Conservation (phyloP, 2,888 invertebrate genomes). For the Prosapia bicincta region DNA sequence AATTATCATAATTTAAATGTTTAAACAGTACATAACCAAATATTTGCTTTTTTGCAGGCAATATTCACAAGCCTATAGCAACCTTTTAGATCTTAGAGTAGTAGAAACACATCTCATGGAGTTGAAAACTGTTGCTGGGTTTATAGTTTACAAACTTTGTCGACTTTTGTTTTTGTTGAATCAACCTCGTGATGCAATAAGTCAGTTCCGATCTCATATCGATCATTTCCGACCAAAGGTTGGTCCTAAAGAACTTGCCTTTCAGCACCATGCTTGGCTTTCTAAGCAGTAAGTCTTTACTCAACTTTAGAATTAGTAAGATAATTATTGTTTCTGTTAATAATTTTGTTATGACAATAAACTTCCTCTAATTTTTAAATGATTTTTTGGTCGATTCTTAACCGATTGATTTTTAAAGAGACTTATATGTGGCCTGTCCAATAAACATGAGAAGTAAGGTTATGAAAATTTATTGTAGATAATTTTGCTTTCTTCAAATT, state of each 20-base stretch:
- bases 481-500: too few relatives aligned
- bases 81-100: conserved; percentile 81
- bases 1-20: too few relatives aligned
- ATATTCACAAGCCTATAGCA: conserved; percentile 85
- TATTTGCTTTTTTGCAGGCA: too few relatives aligned
- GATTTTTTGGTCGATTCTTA: too few relatives aligned
- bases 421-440: too few relatives aligned
- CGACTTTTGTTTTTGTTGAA: conserved; percentile 84
- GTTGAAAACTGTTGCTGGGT: conserved; percentile 91
- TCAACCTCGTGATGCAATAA: conserved; percentile 89
- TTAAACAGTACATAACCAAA: too few relatives aligned
- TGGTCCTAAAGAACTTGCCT: conserved; percentile 68
- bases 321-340: too few relatives aligned
- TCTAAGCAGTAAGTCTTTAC: conserved; percentile 73
- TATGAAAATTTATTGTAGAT: too few relatives aligned
- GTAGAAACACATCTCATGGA: conserved; percentile 90
- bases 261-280: conserved; percentile 96
- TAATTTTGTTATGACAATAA: too few relatives aligned
- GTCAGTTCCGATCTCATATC: conserved; percentile 88
- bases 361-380: too few relatives aligned
- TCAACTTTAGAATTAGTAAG: neutral
- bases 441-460: too few relatives aligned
- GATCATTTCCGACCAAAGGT: conserved; percentile 79
- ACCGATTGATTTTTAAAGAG: too few relatives aligned
- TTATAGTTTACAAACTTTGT: conserved; percentile 94